Evolutionary conservation across 2,888 invertebrate genomes (phyloP).

Genomic region (Polyommatus icarus): DNA sequence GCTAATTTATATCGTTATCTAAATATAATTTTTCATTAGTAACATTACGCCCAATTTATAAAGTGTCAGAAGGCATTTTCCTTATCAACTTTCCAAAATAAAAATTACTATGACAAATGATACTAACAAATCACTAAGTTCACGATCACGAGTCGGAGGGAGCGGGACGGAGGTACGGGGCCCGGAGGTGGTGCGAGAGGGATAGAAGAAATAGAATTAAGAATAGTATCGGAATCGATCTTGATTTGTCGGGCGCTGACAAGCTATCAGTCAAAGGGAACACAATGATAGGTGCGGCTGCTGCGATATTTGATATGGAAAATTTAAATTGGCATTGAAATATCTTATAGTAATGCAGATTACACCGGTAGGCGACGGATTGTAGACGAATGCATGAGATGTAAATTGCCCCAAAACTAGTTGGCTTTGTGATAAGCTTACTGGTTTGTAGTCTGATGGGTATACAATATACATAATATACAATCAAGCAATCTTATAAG

Average conservation of each 20-base stretch:
- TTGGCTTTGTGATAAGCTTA: not conserved
- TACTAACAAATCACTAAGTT: slow-evolving; percentile 52
- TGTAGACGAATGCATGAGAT: slow-evolving; percentile 9
- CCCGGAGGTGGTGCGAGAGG: slow-evolving; percentile 45
- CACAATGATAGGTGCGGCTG: slow-evolving; percentile 66
- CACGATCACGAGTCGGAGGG: slow-evolving; percentile 49
- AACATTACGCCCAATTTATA: slow-evolving; percentile 52
- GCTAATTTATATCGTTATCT: slow-evolving; percentile 31
- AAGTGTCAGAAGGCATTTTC: slow-evolving; percentile 63
- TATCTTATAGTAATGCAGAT: slow-evolving; percentile 36
- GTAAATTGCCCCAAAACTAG: not conserved
- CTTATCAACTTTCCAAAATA: slow-evolving; percentile 57
- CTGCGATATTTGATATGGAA: slow-evolving; percentile 58
- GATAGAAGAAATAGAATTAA: slow-evolving; percentile 60
- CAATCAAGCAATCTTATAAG: not conserved
- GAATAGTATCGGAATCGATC: slow-evolving; percentile 71
- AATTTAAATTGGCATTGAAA: slow-evolving; percentile 63
- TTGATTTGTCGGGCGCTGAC: slow-evolving; percentile 74
- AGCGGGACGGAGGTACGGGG: slow-evolving; percentile 42
- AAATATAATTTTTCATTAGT: slow-evolving; percentile 33
- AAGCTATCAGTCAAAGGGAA: slow-evolving; percentile 64
- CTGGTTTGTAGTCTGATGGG: not conserved
- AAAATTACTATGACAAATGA: slow-evolving; percentile 69
- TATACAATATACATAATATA: not conserved
- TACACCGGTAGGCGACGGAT: not conserved